phyloP scores from a whole-genome alignment of 2,797 vertebrate species.

The Mionectes olivaceus region DNA sequence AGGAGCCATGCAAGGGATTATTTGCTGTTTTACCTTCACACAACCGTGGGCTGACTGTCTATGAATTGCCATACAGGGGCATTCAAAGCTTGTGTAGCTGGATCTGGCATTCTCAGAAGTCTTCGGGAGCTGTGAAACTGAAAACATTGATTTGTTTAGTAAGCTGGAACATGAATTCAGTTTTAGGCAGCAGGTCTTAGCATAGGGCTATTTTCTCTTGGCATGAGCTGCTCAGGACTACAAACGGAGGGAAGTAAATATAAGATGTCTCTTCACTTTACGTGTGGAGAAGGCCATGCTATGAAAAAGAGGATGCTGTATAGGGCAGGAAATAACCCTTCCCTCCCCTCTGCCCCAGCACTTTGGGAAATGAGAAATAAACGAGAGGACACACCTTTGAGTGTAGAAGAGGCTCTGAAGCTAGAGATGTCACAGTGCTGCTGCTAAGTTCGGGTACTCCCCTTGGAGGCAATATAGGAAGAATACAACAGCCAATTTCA shows the following conservation, averaged over 20 bases:
- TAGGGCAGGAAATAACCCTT: not conserved
- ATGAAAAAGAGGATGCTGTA: conserved; percentile 22
- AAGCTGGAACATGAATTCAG: not conserved
- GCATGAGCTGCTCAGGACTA: not conserved
- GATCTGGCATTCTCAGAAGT: not conserved
- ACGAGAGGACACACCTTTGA: not conserved
- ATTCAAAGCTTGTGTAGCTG: not conserved
- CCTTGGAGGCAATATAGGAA: not conserved
- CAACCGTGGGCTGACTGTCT: not conserved
- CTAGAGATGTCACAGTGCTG: not conserved
- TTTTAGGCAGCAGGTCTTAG: not conserved
- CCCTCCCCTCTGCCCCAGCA: not conserved
- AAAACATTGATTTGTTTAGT: not conserved
- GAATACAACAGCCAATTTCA: not conserved
- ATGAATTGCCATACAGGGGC: not conserved
- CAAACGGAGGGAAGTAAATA: not conserved
- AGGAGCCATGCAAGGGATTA: not conserved
- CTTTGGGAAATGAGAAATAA: conserved; percentile 6
- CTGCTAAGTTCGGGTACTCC: not conserved
- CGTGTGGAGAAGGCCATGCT: not conserved
- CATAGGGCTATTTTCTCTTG: not conserved
- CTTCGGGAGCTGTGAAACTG: not conserved
- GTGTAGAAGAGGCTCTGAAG: not conserved
- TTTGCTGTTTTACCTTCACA: not conserved
- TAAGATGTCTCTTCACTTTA: not conserved